A percentile compares a stretch with the other conserved stretches of the same genome.
Evolutionary conservation across 2,113 vertebrate species (phyloP).

Genomic region (Pyxicephalus adspersus): DNA sequence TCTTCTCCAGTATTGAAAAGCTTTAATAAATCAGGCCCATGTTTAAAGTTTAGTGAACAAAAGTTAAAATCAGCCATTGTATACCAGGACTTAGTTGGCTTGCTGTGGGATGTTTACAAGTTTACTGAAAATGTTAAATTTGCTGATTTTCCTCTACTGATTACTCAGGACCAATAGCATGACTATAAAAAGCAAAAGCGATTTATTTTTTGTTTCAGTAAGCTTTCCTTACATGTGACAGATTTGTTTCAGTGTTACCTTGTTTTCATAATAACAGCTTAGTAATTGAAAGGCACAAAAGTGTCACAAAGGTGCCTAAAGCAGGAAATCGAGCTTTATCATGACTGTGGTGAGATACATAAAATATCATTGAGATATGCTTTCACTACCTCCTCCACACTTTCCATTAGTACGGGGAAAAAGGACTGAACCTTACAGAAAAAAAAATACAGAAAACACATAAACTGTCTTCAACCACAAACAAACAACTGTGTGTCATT

Average conservation of each 20-base stretch:
- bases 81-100: too few relatives aligned
- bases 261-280: background rate
- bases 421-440: conserved; percentile 52
- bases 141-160: too few relatives aligned
- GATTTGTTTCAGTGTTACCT: background rate
- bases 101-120: too few relatives aligned
- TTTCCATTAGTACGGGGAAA: conserved; percentile 61
- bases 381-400: conserved; percentile 64
- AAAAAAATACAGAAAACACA: conserved; percentile 52
- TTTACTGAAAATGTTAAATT: too few relatives aligned
- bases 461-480: conserved; percentile 51
- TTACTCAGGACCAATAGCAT: too few relatives aligned
- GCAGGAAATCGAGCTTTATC: conserved; percentile 46
- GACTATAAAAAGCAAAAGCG: too few relatives aligned
- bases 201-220: too few relatives aligned
- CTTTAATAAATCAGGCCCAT: too few relatives aligned
- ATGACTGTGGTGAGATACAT: conserved; percentile 24
- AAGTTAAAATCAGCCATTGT: too few relatives aligned
- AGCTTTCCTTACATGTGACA: too few relatives aligned
- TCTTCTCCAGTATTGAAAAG: too few relatives aligned
- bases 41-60: too few relatives aligned
- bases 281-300: conserved; percentile 7
- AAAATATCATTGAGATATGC: conserved; percentile 54
- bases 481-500: conserved; percentile 46
- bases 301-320: conserved; percentile 28